Conservation (phyloP, 1,140 invertebrate species). For the Ceratosolen solmsi region DNA sequence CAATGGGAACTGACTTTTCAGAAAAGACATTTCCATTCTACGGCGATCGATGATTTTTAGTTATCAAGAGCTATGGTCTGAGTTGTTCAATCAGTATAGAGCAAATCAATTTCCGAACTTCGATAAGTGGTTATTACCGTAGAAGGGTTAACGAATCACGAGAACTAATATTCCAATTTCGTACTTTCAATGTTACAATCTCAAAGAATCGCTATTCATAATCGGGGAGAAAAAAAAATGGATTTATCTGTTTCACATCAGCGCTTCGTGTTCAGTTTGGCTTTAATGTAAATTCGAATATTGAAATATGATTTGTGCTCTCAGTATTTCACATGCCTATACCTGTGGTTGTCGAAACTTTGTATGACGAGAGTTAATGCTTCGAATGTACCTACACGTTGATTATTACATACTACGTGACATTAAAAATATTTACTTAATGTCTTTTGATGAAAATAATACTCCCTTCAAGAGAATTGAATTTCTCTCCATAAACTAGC, state of each 20-base stretch:
- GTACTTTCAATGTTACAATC: neutral
- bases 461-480: neutral
- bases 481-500: neutral
- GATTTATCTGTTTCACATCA: too few species aligned
- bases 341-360: too few species aligned
- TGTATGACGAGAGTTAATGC: too few species aligned
- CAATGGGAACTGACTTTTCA: neutral
- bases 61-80: neutral
- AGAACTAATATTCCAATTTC: neutral
- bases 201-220: neutral
- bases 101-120: constrained; percentile 2
- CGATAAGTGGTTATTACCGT: neutral
- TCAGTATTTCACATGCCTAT: too few species aligned
- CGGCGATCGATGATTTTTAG: neutral
- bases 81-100: neutral
- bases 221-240: neutral
- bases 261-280: too few species aligned
- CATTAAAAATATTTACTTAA: too few species aligned
- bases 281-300: too few species aligned
- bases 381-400: too few species aligned
- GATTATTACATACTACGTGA: too few species aligned
- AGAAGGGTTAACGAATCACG: neutral
- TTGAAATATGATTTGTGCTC: too few species aligned
- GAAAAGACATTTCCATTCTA: neutral
- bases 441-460: too few species aligned